phyloP scores from a whole-genome alignment of 2,888 invertebrate genomes.

The Zaprionus bogoriensis region DNA sequence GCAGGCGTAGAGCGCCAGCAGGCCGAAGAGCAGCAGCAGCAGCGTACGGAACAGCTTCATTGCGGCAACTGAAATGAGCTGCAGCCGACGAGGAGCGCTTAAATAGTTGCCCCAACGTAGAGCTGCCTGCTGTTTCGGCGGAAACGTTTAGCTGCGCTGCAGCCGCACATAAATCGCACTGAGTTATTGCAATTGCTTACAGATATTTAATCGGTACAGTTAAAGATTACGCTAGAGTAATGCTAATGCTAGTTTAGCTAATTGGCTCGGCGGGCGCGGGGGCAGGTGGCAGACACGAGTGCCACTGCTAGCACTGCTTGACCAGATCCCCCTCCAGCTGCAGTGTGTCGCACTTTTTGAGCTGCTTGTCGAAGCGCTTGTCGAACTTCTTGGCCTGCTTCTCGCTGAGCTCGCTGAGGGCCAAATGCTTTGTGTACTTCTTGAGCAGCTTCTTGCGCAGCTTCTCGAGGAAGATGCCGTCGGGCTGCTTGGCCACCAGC shows the following conservation, averaged over 20 bases:
- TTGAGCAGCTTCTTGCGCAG: constrained; percentile 89
- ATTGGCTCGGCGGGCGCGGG: too few relatives aligned
- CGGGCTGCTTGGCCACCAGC: constrained; percentile 76
- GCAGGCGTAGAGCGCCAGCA: constrained; percentile 5
- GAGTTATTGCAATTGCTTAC: constrained; percentile 31
- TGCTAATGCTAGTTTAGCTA: too few relatives aligned
- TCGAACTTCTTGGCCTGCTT: constrained; percentile 85
- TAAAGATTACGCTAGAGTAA: constrained; percentile 31
- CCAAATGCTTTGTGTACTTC: constrained; percentile 84
- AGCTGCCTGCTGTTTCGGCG: too few relatives aligned
- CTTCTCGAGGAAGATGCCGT: constrained; percentile 88
- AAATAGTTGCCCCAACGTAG: background rate
- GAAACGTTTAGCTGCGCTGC: constrained; percentile 2
- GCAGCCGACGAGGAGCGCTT: background rate
- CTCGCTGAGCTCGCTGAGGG: constrained; percentile 82
- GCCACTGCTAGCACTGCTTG: constrained; percentile 55
- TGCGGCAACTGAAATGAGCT: background rate
- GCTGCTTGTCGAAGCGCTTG: constrained; percentile 88
- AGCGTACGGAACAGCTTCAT: constrained; percentile 11
- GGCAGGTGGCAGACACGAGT: too few relatives aligned
- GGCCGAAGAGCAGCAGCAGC: constrained; percentile 4
- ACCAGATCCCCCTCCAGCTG: constrained; percentile 86
- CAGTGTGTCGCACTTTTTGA: constrained; percentile 86
- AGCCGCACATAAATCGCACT: constrained; percentile 5
- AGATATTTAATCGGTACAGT: constrained; percentile 38